These are phyloP conservation scores for Odocoileus virginianus DNA, from an alignment of 2,113 vertebrate species.

Conservation along the genomic window DNA sequence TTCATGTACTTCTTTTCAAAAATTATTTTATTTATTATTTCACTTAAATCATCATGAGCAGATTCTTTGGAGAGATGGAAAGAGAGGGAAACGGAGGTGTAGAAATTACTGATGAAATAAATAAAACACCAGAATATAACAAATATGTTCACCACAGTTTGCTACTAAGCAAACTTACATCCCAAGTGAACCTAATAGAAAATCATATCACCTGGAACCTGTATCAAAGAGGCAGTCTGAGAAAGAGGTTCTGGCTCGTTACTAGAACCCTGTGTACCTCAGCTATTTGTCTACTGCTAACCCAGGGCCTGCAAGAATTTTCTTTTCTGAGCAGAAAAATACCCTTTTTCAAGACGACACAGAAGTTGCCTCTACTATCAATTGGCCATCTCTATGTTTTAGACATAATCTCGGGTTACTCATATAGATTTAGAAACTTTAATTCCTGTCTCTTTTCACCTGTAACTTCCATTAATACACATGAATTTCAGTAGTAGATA, in stretches of 20 bases:
- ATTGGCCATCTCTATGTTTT: neutral
- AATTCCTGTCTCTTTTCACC: neutral
- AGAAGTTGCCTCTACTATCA: neutral
- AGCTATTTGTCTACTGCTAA: too few relatives aligned
- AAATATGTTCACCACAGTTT: neutral
- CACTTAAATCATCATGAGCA: neutral
- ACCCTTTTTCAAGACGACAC: neutral
- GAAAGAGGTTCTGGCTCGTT: neutral
- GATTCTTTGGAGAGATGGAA: neutral
- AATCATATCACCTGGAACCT: neutral
- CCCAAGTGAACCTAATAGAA: neutral
- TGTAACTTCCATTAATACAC: neutral
- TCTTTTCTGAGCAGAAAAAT: neutral
- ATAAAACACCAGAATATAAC: neutral
- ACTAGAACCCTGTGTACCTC: accelerated
- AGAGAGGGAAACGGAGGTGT: neutral
- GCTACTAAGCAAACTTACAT: neutral
- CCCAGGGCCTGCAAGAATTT: neutral
- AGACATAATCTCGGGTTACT: neutral
- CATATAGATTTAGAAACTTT: neutral
- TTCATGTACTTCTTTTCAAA: neutral
- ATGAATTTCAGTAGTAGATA: neutral
- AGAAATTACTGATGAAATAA: neutral
- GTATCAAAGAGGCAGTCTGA: accelerated
- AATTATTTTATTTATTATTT: neutral